Evolutionary conservation across 2,888 invertebrate species (phyloP).

Genomic region (Cacoxenus indagator): DNA sequence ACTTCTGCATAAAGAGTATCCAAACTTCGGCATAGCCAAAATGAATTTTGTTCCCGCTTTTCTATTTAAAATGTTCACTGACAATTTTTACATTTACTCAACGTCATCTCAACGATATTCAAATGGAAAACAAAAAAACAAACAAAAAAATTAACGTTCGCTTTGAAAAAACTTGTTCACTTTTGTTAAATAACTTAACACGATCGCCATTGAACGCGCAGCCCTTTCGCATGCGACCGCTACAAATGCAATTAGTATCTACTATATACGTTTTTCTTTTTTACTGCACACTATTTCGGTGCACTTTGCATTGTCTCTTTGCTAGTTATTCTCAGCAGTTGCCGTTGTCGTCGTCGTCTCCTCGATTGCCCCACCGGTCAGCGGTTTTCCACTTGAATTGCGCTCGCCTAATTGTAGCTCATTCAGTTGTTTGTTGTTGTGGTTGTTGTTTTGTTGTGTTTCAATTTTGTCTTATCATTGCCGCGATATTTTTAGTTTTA

Average conservation of each 20-base stretch:
- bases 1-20: too few species aligned
- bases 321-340: conserved; percentile 18
- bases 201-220: too few species aligned
- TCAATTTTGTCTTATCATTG: background rate
- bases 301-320: background rate
- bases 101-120: background rate
- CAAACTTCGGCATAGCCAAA: too few species aligned
- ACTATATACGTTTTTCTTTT: background rate
- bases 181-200: background rate
- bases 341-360: background rate
- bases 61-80: background rate
- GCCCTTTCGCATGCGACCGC: background rate
- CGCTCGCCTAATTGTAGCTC: conserved; percentile 14
- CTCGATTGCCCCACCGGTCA: background rate
- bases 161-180: background rate
- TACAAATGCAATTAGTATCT: background rate
- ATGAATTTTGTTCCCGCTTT: too few species aligned
- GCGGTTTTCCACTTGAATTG: background rate
- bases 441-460: background rate
- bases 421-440: conserved; percentile 6
- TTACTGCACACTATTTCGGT: background rate
- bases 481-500: conserved; percentile 5
- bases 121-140: background rate
- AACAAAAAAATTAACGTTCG: background rate
- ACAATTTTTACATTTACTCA: background rate